Evolutionary conservation across 2,113 vertebrate genomes (phyloP), one percentile per base, ranked within the genome.

Genomic region (Oncorhynchus kisutch): DNA sequence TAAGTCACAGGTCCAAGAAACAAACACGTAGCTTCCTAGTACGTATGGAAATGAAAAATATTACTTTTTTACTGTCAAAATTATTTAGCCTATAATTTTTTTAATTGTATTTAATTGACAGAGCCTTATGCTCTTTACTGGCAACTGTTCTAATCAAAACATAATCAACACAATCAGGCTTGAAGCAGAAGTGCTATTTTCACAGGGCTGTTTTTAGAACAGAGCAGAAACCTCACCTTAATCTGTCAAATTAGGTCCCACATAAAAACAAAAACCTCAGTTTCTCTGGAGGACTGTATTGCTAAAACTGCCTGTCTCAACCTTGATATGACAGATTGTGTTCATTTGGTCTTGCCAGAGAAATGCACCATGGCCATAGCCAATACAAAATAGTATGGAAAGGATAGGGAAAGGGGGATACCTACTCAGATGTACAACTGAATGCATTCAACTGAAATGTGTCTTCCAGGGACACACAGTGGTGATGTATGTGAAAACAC

Each of bases 301-400:
- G 59, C 60, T 64, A 73, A 48, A 71, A 78, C 48, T 66, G 39
- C 1, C 6, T 8, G 49, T 70, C 71, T 39, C 29, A 29, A 22
- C n/a, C 71, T 74, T 74, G 79, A 84, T 79, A 79, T 81, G 79
- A 77, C 71, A 81, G 77, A 79, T 81, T 71, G 76, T 68, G 80
- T 77, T 83, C 68, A 78, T 83, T 80, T 80, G 54, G 76, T 78
- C 71, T 59, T 67, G 74, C 51, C 51, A 79, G 9, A 45, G 9
- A 45, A 45, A 45, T 45, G 9, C 0, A 0, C 8, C 39, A 18
- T 54, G 51, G 51, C 16, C 16, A 18, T 54, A 54, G 51, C 73
- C n/a, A 57, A 22, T 62, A 16, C 20, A n/a, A 62, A 9, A 22
- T 62, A 9, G 5, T 24, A 22, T 62, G 59, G 59, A 62, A 62